phyloP scores from a whole-genome alignment of 2,888 invertebrate species.

The Ptycholaimellus sp. region DNA sequence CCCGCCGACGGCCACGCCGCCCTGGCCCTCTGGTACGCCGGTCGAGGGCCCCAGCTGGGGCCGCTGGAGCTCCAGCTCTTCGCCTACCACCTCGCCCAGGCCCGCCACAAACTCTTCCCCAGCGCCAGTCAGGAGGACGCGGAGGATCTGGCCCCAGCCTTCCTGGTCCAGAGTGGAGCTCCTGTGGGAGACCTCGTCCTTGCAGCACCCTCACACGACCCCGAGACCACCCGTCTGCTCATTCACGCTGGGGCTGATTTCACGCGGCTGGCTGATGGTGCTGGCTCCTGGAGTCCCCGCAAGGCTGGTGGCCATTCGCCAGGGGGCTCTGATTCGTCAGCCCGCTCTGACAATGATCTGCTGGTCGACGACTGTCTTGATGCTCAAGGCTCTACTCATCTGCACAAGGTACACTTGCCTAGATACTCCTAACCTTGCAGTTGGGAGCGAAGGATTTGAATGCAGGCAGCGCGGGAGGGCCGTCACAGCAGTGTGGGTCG shows the following conservation, averaged over 20 bases:
- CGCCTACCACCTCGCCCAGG: conserved; percentile 29
- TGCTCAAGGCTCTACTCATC: conserved; percentile 32
- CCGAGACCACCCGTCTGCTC: conserved; percentile 34
- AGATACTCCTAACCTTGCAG: neutral
- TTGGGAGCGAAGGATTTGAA: neutral
- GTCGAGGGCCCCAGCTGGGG: conserved; percentile 18
- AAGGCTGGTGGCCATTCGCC: conserved; percentile 26
- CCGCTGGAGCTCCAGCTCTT: conserved; percentile 31
- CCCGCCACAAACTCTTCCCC: neutral
- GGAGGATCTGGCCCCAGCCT: conserved; percentile 21
- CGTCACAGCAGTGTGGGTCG: conserved; percentile 43
- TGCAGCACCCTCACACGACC: conserved; percentile 6
- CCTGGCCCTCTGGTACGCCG: conserved; percentile 33
- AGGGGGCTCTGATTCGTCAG: neutral
- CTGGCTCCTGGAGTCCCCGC: conserved; percentile 24
- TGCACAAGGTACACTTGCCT: conserved; percentile 33
- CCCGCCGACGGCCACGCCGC: conserved; percentile 65
- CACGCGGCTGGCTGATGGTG: conserved; percentile 8
- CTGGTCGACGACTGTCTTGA: conserved; percentile 1
- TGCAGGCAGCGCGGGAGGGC: conserved; percentile 47
- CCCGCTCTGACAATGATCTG: conserved; percentile 2
- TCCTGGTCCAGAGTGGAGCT: conserved; percentile 47
- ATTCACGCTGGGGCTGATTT: conserved; percentile 46
- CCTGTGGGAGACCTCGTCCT: conserved; percentile 20
- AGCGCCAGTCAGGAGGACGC: neutral